Evolutionary conservation across 1,140 invertebrate genomes (phyloP), one percentile per base, ranked within the genome.

Genomic region (Drosophila sturtevanti): DNA sequence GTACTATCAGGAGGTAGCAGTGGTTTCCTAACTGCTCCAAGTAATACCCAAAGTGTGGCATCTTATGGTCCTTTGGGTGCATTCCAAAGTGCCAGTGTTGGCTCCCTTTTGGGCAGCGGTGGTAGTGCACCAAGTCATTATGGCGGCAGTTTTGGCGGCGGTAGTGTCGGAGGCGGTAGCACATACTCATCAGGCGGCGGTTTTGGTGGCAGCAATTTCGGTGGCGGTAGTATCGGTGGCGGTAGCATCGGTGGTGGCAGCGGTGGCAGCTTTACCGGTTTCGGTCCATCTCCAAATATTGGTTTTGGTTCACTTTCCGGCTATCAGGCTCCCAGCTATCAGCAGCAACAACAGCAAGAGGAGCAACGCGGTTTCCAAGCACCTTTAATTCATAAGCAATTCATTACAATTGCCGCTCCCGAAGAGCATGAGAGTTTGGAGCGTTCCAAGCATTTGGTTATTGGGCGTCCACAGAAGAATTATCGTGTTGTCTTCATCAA

Each of bases 401-500:
- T 92, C 73, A 84, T 91, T 27, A 72, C 86, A 2, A 73, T 92
- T 14, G 82, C 91, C 31, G 91, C 91, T 0, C 91, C 91, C 34
- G 91, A 92, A 44, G 91, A 92, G 68, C 72, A 78, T 21, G 87
- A 92, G 51, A 78, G 61, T 55, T 64, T 79, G 71, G 74, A 77
- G 52, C 79, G 90, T 41, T 55, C 78, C 44, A 91, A 91, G 72
- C 90, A 91, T 24, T 56, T 91, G 63, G 90, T 91, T 44, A 89
- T 91, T 58, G 90, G 90, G 4, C 93, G 94, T 7, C 93, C 95
- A 58, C 95, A 96, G 92, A 96, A 96, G 81, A 96, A 96, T 92
- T 96, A 96, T 92, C 96, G 96, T 82, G 97, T 97, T 77, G 96
- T 97, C 81, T 97, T 97, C 94, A 96, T 97, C 92, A 96, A 96